phyloP scores from a whole-genome alignment of 2,888 invertebrate species.

The Cheilosia variabilis region DNA sequence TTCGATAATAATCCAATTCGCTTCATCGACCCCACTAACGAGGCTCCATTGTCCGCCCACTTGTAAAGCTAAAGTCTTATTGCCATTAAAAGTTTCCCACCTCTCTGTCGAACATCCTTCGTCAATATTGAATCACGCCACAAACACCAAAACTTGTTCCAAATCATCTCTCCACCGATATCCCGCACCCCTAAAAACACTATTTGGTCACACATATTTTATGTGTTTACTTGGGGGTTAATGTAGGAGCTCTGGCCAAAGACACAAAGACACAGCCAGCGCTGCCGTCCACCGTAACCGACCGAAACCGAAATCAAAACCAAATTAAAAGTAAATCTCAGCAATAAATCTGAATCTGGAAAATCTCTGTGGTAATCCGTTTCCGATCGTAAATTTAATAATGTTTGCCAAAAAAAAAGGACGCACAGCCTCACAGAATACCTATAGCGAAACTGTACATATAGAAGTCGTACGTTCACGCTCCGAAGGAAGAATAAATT shows the following conservation, averaged over 20 bases:
- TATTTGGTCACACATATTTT: conserved; percentile 55
- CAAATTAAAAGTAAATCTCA: conserved; percentile 75
- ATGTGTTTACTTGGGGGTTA: conserved; percentile 12
- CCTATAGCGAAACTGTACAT: too few relatives aligned
- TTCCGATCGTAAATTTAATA: conserved; percentile 75
- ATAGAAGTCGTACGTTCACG: neutral
- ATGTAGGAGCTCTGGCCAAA: neutral
- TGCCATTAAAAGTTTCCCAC: conserved; percentile 49
- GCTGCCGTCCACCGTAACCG: neutral
- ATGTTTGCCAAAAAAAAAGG: conserved; percentile 63
- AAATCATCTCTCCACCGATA: neutral
- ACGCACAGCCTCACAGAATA: too few relatives aligned
- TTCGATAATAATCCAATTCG: too few relatives aligned
- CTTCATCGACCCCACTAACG: too few relatives aligned
- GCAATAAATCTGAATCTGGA: conserved; percentile 75
- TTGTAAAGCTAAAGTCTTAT: conserved; percentile 45
- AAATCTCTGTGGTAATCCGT: conserved; percentile 75
- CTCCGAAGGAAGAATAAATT: conserved; percentile 55
- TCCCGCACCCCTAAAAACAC: conserved; percentile 51
- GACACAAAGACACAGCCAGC: neutral
- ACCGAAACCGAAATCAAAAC: conserved; percentile 69
- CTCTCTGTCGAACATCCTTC: neutral
- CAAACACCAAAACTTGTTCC: neutral
- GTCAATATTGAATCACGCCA: neutral
- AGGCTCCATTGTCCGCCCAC: conserved; percentile 27